Conservation (phyloP, 2,888 invertebrate genomes). For the Drosophila stalkeri region DNA sequence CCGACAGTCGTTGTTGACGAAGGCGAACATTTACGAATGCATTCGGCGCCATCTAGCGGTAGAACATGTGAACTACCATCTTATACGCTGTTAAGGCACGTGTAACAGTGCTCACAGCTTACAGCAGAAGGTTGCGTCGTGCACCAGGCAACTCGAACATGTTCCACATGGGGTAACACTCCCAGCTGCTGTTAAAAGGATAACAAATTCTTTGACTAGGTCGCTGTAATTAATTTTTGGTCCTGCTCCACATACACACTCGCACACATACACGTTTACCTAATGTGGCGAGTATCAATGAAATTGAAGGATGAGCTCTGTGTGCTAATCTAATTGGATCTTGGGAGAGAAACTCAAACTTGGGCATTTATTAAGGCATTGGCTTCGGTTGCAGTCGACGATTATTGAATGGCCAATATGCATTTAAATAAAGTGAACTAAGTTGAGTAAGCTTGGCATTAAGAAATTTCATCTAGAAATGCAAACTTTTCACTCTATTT, state of each 20-base stretch:
- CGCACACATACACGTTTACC: constrained; percentile 8
- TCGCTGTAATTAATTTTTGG: constrained; percentile 48
- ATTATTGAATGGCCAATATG: not conserved
- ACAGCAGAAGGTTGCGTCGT: constrained; percentile 25
- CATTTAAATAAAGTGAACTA: not conserved
- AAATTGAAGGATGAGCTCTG: constrained; percentile 12
- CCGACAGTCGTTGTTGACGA: constrained; percentile 34
- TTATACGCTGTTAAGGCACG: constrained; percentile 52
- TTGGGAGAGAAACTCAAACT: not conserved
- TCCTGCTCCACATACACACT: constrained; percentile 20
- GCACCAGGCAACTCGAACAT: constrained; percentile 18
- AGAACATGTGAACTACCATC: constrained; percentile 24
- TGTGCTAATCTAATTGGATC: constrained; percentile 18
- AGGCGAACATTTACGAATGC: constrained; percentile 4
- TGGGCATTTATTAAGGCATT: not conserved
- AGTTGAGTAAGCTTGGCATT: no score
- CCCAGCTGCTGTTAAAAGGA: constrained; percentile 4
- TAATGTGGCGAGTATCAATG: constrained; percentile 30
- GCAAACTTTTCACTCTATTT: no score
- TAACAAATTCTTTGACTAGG: constrained; percentile 19
- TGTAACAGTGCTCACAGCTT: constrained; percentile 20
- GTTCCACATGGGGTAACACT: constrained; percentile 25
- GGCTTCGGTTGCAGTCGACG: not conserved
- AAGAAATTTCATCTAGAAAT: no score
- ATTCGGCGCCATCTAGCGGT: constrained; percentile 49